phyloP scores from a whole-genome alignment of 2,888 invertebrate species.

The Rhopalosiphum nymphaeae region DNA sequence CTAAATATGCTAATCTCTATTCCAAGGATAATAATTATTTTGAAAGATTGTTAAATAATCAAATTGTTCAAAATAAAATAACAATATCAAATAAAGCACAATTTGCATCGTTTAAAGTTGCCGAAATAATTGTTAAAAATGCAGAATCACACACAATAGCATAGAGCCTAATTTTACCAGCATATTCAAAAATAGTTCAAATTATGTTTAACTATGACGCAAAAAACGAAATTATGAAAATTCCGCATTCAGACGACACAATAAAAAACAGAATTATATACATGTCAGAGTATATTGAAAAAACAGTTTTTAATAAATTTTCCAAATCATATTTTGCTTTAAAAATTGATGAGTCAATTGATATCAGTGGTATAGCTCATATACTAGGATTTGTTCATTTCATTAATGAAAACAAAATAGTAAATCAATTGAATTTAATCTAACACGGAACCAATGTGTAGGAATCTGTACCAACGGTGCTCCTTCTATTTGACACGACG shows the following conservation, averaged over 20 bases:
- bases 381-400: conserved; percentile 66
- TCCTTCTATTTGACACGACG: too few species aligned
- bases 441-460: conserved; percentile 37
- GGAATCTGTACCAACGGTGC: conserved; percentile 37
- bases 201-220: background rate
- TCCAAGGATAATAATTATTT: too few species aligned
- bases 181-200: conserved; percentile 28
- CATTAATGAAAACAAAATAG: conserved; percentile 65
- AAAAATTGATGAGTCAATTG: conserved; percentile 65
- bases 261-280: conserved; percentile 33
- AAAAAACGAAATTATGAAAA: conserved; percentile 37
- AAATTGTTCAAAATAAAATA: too few species aligned
- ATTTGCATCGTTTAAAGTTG: too few species aligned
- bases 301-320: conserved; percentile 24
- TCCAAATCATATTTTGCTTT: conserved; percentile 62
- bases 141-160: conserved; percentile 18
- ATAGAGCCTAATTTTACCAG: conserved; percentile 32
- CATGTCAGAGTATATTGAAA: conserved; percentile 28
- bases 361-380: conserved; percentile 32
- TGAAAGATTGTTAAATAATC: too few species aligned
- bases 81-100: too few species aligned
- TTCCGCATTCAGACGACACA: conserved; percentile 44
- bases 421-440: conserved; percentile 41
- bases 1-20: background rate
- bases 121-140: too few species aligned